Base-by-base conservation (phyloP, 23 tunicate species). In the Diplosoma virens region DNA sequence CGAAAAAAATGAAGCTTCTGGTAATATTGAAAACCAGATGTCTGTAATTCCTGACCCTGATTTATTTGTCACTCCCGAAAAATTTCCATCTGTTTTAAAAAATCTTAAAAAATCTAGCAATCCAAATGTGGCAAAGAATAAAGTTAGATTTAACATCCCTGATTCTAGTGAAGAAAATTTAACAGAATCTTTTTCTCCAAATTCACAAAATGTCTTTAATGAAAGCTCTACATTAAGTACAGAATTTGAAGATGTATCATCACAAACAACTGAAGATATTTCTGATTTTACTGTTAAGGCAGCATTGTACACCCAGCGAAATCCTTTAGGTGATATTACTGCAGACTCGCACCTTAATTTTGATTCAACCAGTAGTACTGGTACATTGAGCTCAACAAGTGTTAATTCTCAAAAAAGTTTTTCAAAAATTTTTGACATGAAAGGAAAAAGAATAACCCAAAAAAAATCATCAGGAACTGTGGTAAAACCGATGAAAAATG, bases 271-370 rank as follows among this genome's bases (percentile, higher is more conserved):
- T 68, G 81, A 82, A 25, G 81, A 74, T 58, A 64, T 52, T 24
- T 47, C 76, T 31, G 87, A 82, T 61, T 89, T 89, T 71, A n/a
- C 60, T 0, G 71, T 48, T 25, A 82, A 64, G 34, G 88, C 96
- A 20, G 88, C 88, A 24, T 37, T 89, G 63, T 82, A 77, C 48
- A 71, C 84, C 0, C 84, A 82, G 59, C 74, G 88, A 27, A 89
- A 89, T 45, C 96, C 96, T 30, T 78, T 89, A 28, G 96, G 88
- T 4, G 96, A 82, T 61, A 89, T 89, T 36, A 82, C 96, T 20
- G 2, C 50, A 20, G 88, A 71, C 27, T 67, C 82, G 0, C 20
- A 37, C 30, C 75, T 47, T 5, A 64, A 53, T 3, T 59, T 82
- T 32, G 81, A 74, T 46, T 82, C 54, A 3, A 25, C 54, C 0